Evolutionary conservation across 1,140 invertebrate species (phyloP).

Genomic region (Pseudachorutes palmiensis): DNA sequence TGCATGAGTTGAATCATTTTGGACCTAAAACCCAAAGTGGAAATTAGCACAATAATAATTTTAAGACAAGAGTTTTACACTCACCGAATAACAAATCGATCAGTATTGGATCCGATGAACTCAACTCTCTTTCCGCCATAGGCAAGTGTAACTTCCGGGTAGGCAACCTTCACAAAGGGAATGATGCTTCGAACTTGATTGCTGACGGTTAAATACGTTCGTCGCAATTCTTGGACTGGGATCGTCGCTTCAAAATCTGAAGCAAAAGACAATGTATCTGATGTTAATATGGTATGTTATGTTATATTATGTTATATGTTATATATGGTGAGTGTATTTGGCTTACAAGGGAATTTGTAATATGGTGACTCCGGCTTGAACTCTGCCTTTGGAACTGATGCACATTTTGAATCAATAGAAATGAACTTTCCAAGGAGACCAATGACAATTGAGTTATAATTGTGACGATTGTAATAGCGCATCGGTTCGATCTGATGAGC

Average conservation of each 20-base stretch:
- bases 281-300: constrained; percentile 7
- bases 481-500: constrained; percentile 25
- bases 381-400: constrained; percentile 22
- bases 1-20: constrained; percentile 55
- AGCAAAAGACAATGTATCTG: neutral
- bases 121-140: constrained; percentile 49
- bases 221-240: constrained; percentile 26
- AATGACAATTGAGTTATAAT: constrained; percentile 3
- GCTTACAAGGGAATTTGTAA: constrained; percentile 14
- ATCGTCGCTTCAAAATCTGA: constrained; percentile 36
- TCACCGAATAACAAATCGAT: constrained; percentile 54
- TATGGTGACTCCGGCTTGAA: constrained; percentile 13
- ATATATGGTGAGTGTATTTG: constrained; percentile 10
- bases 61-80: neutral
- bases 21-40: constrained; percentile 39
- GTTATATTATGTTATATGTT: constrained; percentile 36
- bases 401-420: neutral
- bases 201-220: constrained; percentile 44
- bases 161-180: constrained; percentile 64
- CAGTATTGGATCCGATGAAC: constrained; percentile 52
- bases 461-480: constrained; percentile 12
- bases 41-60: neutral
- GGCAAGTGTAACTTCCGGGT: constrained; percentile 59
- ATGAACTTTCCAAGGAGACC: neutral
- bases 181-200: constrained; percentile 53